Evolutionary conservation across 2,113 vertebrate species (phyloP).

Genomic region (Sigmodon hispidus): DNA sequence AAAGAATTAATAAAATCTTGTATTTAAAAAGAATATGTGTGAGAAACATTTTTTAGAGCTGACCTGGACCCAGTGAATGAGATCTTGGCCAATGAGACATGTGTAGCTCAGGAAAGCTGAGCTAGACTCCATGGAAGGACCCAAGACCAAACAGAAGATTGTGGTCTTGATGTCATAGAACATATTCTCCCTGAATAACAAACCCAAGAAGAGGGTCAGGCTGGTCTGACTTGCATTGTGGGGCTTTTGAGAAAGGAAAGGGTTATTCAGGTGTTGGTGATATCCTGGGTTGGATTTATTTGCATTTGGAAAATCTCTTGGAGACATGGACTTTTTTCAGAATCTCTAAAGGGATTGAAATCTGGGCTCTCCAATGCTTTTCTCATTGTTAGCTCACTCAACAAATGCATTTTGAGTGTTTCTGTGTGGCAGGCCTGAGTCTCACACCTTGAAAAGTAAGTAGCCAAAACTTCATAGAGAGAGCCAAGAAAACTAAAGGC

Average conservation of each 20-base stretch:
- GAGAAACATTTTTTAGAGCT: not conserved
- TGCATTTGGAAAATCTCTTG: slow-evolving; percentile 25
- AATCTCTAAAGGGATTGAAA: not conserved
- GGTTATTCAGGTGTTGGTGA: not conserved
- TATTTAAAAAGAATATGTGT: not conserved
- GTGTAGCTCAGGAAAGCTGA: not conserved
- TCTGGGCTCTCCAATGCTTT: not conserved
- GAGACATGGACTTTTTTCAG: not conserved
- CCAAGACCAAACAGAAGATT: not conserved
- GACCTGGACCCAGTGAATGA: not conserved
- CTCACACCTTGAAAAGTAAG: not conserved
- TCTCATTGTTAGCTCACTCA: not conserved
- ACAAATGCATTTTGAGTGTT: not conserved
- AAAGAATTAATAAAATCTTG: not conserved
- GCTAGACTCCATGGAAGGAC: not conserved
- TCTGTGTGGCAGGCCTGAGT: not conserved
- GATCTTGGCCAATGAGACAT: not conserved
- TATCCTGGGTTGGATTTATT: not conserved
- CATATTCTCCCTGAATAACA: not conserved
- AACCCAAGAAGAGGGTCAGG: not conserved
- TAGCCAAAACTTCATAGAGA: not conserved
- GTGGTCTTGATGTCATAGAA: not conserved
- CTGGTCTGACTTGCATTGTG: not conserved
- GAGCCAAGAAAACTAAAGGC: not conserved
- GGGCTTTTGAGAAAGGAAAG: not conserved